Evolutionary conservation across 1,140 invertebrate species (phyloP).

Genomic region (Scylla paramamosain): DNA sequence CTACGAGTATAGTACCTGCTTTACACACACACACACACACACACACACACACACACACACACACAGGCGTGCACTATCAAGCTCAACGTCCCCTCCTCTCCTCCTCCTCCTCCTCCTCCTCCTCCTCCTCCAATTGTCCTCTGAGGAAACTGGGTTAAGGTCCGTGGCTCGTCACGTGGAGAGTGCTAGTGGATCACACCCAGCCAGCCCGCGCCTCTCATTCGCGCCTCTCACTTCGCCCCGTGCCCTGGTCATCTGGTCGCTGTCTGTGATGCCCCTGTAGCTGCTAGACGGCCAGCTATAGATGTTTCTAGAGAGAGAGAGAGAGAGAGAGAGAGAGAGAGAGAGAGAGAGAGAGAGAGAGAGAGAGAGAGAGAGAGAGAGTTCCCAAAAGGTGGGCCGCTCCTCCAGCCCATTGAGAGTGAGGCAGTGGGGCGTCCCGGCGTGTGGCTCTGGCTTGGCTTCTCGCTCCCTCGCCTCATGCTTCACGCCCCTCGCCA

Average conservation of each 20-base stretch:
- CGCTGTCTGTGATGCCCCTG: no score
- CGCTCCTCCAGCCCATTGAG: neutral
- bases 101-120: constrained; percentile 38
- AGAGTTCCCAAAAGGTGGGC: neutral
- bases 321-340: neutral
- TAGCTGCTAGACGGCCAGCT: no score
- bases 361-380: constrained; percentile 1
- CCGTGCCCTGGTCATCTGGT: no score
- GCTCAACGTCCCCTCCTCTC: neutral
- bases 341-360: neutral
- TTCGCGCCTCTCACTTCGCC: no score
- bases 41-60: constrained; percentile 60
- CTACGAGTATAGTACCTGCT: no score
- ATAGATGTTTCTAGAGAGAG: neutral
- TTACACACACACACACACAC: constrained; percentile 58
- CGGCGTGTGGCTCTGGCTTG: no score
- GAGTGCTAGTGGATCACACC: no score
- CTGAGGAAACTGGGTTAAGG: no score
- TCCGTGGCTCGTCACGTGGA: no score
- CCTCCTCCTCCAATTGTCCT: neutral
- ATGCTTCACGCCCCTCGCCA: no score
- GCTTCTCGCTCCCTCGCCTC: no score
- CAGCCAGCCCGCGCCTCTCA: no score
- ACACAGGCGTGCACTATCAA: neutral
- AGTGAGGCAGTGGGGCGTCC: neutral